These are phyloP conservation scores for Xerus rutilus DNA, from an alignment of 2,797 vertebrate genomes.

Conservation along the genomic window DNA sequence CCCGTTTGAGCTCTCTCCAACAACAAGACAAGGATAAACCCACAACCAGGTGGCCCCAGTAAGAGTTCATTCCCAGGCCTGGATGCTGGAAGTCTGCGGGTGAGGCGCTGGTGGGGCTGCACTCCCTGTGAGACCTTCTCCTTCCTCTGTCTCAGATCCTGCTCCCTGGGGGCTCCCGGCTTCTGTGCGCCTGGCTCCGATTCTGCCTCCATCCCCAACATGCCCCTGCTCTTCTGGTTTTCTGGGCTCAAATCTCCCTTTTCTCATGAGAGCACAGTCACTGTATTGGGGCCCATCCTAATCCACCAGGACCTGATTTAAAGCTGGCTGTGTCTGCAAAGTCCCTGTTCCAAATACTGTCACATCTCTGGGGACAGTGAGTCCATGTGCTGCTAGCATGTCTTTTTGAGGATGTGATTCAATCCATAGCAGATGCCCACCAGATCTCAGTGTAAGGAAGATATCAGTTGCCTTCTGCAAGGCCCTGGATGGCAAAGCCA, in stretches of 20 bases:
- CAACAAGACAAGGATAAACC: too few species aligned
- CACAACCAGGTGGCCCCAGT: too few species aligned
- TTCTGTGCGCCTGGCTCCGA: fast-evolving
- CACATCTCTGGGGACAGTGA: too few species aligned
- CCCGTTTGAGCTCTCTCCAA: too few species aligned
- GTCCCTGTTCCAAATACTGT: not conserved
- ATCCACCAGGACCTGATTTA: fast-evolving
- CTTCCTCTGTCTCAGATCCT: not conserved
- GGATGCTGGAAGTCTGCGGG: not conserved
- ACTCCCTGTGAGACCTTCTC: too few species aligned
- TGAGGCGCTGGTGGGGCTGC: not conserved
- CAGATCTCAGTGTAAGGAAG: not conserved
- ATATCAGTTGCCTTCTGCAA: fast-evolving
- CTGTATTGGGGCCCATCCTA: not conserved
- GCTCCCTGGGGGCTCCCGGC: too few species aligned
- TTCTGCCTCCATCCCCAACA: fast-evolving
- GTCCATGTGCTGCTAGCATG: too few species aligned
- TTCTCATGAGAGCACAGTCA: not conserved
- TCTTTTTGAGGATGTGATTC: not conserved
- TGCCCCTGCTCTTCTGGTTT: too few species aligned
- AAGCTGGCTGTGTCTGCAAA: not conserved
- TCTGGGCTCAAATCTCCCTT: not conserved
- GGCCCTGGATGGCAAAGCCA: not conserved
- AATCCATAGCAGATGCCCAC: not conserved
- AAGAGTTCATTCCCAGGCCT: too few species aligned